These are phyloP conservation scores for Mayetiola destructor DNA, from an alignment of 2,888 invertebrate species.

Conservation along the genomic window DNA sequence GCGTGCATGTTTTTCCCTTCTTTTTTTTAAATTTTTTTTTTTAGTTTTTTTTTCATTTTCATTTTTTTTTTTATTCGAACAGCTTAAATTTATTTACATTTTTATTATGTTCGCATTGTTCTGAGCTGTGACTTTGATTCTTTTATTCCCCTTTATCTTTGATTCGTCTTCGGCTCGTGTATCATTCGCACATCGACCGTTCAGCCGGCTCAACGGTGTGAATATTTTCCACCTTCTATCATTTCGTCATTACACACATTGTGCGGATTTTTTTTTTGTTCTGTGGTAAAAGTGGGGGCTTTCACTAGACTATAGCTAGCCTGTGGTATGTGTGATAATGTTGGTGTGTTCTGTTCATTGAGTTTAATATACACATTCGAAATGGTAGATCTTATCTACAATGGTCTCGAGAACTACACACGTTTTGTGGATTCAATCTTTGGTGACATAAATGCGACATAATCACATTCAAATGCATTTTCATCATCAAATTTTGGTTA, in stretches of 20 bases:
- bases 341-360: too few species aligned
- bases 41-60: not conserved
- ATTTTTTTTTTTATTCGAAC: not conserved
- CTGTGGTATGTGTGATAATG: too few species aligned
- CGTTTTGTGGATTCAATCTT: too few species aligned
- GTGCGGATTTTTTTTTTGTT: not conserved
- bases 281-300: too few species aligned
- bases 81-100: slow-evolving; percentile 14
- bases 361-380: too few species aligned
- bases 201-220: not conserved
- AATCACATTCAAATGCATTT: too few species aligned
- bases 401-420: too few species aligned
- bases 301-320: too few species aligned
- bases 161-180: not conserved
- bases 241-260: not conserved
- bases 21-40: not conserved
- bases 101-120: slow-evolving; percentile 7
- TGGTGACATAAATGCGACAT: too few species aligned
- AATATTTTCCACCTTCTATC: not conserved
- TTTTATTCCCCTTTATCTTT: not conserved
- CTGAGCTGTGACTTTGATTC: slow-evolving; percentile 13
- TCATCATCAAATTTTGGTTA: too few species aligned
- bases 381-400: too few species aligned
- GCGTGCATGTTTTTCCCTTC: not conserved
- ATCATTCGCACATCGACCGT: not conserved